Percentiles rank a stretch among this genome's conserved stretches.
Evolutionary conservation across 2,888 invertebrate genomes (phyloP).

Genomic region (Thalpophila matura): DNA sequence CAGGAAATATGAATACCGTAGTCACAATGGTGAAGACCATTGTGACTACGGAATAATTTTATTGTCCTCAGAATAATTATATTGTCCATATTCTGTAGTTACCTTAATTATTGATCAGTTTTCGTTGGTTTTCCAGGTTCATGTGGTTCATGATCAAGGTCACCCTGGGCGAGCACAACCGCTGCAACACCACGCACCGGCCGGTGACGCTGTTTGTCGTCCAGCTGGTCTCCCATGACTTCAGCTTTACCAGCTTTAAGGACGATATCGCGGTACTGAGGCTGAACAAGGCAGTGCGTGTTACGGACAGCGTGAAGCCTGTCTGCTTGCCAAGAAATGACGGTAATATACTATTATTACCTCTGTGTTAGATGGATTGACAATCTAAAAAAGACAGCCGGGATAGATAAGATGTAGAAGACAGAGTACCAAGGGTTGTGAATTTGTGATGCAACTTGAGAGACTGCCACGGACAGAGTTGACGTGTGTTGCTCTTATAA

Average conservation of each 20-base stretch:
- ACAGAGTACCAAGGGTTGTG: no score
- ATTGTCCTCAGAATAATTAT: no score
- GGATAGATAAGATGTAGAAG: no score
- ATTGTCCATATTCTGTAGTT: no score
- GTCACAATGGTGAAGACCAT: no score
- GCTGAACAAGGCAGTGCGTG: constrained; percentile 94
- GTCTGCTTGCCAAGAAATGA: constrained; percentile 94
- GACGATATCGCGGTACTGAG: constrained; percentile 96
- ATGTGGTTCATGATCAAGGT: constrained; percentile 98
- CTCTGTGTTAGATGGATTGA: no score
- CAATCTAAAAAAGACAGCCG: no score
- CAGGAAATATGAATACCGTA: no score
- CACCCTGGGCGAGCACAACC: constrained; percentile 96
- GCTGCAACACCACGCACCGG: constrained; percentile 93
- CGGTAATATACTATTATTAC: constrained; percentile 83
- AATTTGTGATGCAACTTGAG: no score
- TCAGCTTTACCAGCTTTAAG: constrained; percentile 95
- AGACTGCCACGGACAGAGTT: no score
- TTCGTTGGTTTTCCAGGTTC: constrained; percentile 88
- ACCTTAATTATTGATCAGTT: not conserved
- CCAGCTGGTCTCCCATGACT: constrained; percentile 94
- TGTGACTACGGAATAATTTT: no score
- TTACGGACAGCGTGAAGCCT: constrained; percentile 94
- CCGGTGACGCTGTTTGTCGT: constrained; percentile 94
- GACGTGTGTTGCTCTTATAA: no score